Evolutionary conservation across 2,797 vertebrate genomes (phyloP).

Genomic region (Rhinogobio ventralis): DNA sequence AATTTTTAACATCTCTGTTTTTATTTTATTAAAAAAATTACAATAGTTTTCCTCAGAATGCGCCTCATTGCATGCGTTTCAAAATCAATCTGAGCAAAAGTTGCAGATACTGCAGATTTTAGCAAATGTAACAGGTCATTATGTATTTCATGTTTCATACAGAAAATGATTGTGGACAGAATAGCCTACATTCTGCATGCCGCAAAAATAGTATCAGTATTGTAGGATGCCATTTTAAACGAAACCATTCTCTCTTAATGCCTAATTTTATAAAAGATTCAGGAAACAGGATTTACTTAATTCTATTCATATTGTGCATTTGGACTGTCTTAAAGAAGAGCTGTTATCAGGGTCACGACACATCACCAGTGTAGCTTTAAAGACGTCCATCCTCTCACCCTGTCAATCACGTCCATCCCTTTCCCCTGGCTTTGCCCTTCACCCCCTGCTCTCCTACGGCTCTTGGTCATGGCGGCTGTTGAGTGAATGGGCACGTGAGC

Average conservation of each 20-base stretch:
- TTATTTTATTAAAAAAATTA: neutral
- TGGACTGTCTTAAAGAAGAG: slow-evolving; percentile 51
- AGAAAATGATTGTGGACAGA: neutral
- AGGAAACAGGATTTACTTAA: neutral
- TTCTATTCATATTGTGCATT: neutral
- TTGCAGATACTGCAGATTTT: neutral
- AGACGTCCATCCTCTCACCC: slow-evolving; percentile 39
- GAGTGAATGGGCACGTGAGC: slow-evolving; percentile 53
- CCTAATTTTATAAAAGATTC: neutral
- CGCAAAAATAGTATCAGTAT: neutral
- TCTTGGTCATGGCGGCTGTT: slow-evolving; percentile 54
- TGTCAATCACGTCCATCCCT: slow-evolving; percentile 53
- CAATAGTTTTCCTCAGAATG: neutral
- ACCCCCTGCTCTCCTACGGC: slow-evolving; percentile 66
- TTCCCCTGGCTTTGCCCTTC: slow-evolving; percentile 65
- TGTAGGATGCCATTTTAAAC: slow-evolving; percentile 2
- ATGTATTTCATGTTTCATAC: neutral
- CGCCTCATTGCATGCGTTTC: neutral
- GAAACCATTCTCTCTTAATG: neutral
- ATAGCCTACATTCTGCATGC: slow-evolving; percentile 4
- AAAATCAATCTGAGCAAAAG: neutral
- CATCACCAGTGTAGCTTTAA: slow-evolving; percentile 37
- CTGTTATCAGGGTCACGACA: slow-evolving; percentile 51
- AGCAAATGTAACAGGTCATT: neutral
- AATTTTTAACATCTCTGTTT: neutral